A percentile compares a stretch with the other conserved stretches of the same genome.
Conservation (phyloP, 2,113 vertebrate genomes). For the Tretioscincus oriximinensis region DNA sequence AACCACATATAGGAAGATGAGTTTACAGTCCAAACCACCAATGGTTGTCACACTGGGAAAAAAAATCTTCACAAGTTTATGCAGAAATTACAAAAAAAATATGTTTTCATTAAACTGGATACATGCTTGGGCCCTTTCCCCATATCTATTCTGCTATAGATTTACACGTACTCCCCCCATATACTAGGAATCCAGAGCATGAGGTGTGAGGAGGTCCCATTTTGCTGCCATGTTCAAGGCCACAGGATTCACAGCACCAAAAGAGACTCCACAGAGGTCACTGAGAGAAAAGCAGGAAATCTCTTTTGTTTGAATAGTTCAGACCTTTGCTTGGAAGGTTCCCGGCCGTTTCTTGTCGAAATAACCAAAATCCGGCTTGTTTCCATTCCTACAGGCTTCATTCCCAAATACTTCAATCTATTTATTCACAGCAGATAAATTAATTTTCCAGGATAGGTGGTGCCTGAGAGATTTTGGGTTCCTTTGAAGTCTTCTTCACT, state of each 20-base stretch:
- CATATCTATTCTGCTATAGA: background rate
- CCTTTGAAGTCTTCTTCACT: no score
- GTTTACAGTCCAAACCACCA: background rate
- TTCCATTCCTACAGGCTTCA: background rate
- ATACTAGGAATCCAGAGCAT: background rate
- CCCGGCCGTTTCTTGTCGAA: background rate
- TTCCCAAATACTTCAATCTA: background rate
- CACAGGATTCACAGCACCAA: no score
- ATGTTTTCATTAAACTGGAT: no score
- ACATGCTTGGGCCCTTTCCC: no score
- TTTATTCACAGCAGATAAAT: background rate
- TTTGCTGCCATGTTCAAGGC: no score
- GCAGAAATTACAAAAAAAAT: background rate
- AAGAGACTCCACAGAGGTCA: no score
- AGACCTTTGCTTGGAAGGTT: background rate
- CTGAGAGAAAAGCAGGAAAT: no score
- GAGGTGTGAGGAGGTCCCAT: background rate
- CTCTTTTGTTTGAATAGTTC: no score
- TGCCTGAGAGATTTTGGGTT: constrained; percentile 42
- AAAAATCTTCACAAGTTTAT: background rate
- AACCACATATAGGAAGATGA: background rate
- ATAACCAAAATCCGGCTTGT: background rate
- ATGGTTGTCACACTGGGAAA: background rate
- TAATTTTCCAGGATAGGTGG: constrained; percentile 44
- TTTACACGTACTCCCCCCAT: background rate